phyloP scores from a whole-genome alignment of 2,888 invertebrate species.

The Tipula lateralis region DNA sequence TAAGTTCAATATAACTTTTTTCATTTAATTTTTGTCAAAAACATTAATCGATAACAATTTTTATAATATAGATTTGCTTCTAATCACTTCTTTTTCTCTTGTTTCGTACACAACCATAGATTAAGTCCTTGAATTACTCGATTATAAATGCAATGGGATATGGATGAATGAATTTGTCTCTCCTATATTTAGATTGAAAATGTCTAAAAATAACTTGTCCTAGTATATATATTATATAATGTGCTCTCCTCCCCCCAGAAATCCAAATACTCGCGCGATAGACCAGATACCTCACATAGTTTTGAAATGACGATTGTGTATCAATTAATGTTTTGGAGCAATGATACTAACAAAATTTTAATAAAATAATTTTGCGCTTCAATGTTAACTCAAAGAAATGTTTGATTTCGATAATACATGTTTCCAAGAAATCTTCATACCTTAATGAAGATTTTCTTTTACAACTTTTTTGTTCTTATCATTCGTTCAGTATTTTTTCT shows the following conservation, averaged over 20 bases:
- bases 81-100: background rate
- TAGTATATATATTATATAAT: background rate
- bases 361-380: background rate
- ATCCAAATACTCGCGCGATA: background rate
- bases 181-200: background rate
- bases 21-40: background rate
- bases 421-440: constrained; percentile 27
- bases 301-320: background rate
- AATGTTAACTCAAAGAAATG: background rate
- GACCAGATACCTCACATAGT: background rate
- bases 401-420: background rate
- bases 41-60: background rate
- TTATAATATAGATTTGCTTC: background rate
- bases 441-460: constrained; percentile 28
- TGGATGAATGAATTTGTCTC: constrained; percentile 1
- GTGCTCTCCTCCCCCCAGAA: constrained; percentile 11
- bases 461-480: constrained; percentile 28
- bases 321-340: constrained; percentile 25
- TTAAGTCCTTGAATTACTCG: background rate
- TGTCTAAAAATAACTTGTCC: constrained; percentile 1
- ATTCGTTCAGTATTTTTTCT: constrained; percentile 28
- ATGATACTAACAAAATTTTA: background rate
- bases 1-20: background rate
- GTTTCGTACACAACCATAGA: background rate
- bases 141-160: background rate